A percentile compares a stretch with the other conserved stretches of the same genome.
These are phyloP conservation scores for Fistularia tabacaria DNA, from an alignment of 2,797 vertebrate genomes.

Conservation along the genomic window DNA sequence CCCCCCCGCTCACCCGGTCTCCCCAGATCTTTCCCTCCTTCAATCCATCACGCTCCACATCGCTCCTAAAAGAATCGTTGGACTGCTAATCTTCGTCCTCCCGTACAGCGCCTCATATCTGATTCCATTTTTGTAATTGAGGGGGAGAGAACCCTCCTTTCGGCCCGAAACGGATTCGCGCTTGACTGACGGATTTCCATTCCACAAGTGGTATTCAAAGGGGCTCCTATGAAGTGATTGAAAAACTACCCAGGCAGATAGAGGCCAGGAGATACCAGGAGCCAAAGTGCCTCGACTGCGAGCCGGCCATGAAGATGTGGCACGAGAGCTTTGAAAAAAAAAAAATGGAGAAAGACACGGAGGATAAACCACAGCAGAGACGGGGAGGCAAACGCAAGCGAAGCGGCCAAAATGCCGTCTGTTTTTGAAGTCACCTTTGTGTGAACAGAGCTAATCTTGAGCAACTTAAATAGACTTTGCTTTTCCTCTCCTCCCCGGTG, in stretches of 20 bases:
- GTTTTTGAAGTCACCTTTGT: conserved; percentile 25
- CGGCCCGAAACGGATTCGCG: neutral
- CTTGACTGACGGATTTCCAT: conserved; percentile 59
- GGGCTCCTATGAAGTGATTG: conserved; percentile 39
- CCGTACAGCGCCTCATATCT: conserved; percentile 49
- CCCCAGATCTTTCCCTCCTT: conserved; percentile 2
- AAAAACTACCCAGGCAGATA: conserved; percentile 39
- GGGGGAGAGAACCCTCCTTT: conserved; percentile 8
- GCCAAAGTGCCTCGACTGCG: conserved; percentile 24
- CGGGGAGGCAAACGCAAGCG: no score
- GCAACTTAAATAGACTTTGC: conserved; percentile 19
- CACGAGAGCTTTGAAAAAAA: neutral
- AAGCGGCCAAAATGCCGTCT: neutral
- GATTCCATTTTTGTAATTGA: conserved; percentile 63
- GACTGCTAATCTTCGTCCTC: conserved; percentile 42
- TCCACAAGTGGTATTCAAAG: conserved; percentile 54
- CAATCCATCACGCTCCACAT: conserved; percentile 37
- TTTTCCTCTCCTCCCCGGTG: conserved; percentile 4
- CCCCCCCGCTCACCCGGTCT: conserved; percentile 8
- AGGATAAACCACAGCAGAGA: neutral
- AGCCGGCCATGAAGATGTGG: conserved; percentile 10
- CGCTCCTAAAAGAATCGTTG: conserved; percentile 39
- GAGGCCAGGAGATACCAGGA: conserved; percentile 15
- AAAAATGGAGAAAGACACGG: conserved; percentile 23
- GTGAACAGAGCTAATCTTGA: conserved; percentile 22